A percentile compares a stretch with the other conserved stretches of the same genome.
phyloP scores from a whole-genome alignment of 2,888 invertebrate genomes.

The Zelleria hepariella region DNA sequence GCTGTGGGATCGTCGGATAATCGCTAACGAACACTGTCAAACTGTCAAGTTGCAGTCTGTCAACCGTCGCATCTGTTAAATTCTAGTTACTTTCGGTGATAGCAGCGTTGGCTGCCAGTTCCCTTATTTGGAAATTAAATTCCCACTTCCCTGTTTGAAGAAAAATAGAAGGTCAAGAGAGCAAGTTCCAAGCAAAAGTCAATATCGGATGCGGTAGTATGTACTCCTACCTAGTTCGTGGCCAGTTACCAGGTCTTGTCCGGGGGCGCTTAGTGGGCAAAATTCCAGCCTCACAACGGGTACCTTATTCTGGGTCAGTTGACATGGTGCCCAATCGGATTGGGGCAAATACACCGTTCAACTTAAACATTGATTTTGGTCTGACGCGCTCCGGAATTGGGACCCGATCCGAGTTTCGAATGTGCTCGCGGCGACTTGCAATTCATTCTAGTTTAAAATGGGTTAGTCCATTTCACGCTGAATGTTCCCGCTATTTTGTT shows the following conservation, averaged over 20 bases:
- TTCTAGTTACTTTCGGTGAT: too few species aligned
- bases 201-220: conserved; percentile 39
- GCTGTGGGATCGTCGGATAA: too few species aligned
- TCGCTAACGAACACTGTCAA: too few species aligned
- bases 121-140: not conserved
- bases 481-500: conserved; percentile 32
- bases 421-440: conserved; percentile 42
- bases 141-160: not conserved
- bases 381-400: conserved; percentile 43
- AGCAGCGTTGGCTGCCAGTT: too few species aligned
- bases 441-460: conserved; percentile 68
- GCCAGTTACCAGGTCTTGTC: conserved; percentile 48
- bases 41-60: too few species aligned
- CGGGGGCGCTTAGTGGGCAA: conserved; percentile 15
- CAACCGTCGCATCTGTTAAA: too few species aligned
- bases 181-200: conserved; percentile 46
- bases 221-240: conserved; percentile 35
- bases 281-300: conserved; percentile 1
- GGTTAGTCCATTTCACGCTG: conserved; percentile 65
- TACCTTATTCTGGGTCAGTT: not conserved
- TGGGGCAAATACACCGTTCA: conserved; percentile 6
- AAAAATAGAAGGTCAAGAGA: conserved; percentile 22
- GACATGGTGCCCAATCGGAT: not conserved
- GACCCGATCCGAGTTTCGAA: conserved; percentile 21
- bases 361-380: conserved; percentile 20